Base-by-base conservation (phyloP, 2,113 vertebrate species). In the Ia io region DNA sequence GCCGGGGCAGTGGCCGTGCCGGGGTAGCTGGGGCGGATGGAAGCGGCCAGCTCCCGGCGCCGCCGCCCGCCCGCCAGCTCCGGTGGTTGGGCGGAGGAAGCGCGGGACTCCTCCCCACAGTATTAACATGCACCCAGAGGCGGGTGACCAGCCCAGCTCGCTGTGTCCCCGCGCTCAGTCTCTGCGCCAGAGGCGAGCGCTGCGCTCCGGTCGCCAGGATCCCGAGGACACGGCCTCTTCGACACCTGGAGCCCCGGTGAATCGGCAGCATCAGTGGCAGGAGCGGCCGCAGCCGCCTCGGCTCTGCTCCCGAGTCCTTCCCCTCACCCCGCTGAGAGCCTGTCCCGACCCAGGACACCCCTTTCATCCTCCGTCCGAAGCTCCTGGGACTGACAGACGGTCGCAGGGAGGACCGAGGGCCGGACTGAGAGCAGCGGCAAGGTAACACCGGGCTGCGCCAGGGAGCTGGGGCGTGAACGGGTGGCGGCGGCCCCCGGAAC, bases 41-140 rank as follows among this genome's bases (percentile, higher is more conserved):
- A 95, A 22, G 78, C 70, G 8, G 49, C 67, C 73, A 53, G 96
- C 93, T 95, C 70, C 10, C 3, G 40, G 95, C 86, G 77, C 82
- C 84, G 95, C 91, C 82, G 65, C 90, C 95, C 94, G 79, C 70
- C 89, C 61, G 90, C 84, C 96, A 63, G 96, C 97, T 83, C 93
- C 94, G 88, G 96, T 94, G 97, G 98, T 94, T 97, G 98, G 98
- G 97, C 95, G 97, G 97, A 95, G 97, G 96, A 95, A 98, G 97
- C 59, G 84, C 93, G 67, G 98, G 96, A 98, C 98, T 98, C 98
- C 98, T 98, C 98, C 98, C 95, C 96, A 32, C 93, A 92, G 93
- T 96, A 97, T 96, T 97, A 95, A 92, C 96, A 96, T 87, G 97
- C 96, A 96, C 93, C 95, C 96, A 94, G 96, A 95, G 97, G 97